phyloP scores from a whole-genome alignment of 2,888 invertebrate genomes.

The Drosophila rellima region DNA sequence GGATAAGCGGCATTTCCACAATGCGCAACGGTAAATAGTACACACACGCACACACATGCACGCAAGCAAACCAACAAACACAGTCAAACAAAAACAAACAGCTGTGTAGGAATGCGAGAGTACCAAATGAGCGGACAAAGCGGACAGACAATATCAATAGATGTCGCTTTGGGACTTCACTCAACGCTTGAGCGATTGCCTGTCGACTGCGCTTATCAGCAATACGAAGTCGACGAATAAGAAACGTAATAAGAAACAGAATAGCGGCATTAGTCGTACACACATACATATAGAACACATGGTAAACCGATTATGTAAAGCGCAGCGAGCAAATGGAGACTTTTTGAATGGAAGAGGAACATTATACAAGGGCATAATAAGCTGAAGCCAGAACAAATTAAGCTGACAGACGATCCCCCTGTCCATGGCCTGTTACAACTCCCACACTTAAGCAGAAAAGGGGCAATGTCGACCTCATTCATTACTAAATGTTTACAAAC shows the following conservation, averaged over 20 bases:
- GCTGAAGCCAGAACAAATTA: slow-evolving; percentile 55
- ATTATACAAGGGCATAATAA: slow-evolving; percentile 33
- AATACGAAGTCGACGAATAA: slow-evolving; percentile 22
- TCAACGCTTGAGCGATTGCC: slow-evolving; percentile 9
- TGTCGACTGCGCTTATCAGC: slow-evolving; percentile 45
- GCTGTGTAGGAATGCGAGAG: slow-evolving; percentile 19
- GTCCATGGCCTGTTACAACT: slow-evolving; percentile 53
- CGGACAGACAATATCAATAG: slow-evolving; percentile 36
- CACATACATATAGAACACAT: slow-evolving; percentile 44
- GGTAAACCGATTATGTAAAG: slow-evolving; percentile 76
- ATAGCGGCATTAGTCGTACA: slow-evolving; percentile 7
- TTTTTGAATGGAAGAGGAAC: slow-evolving; percentile 10
- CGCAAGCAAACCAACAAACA: neutral
- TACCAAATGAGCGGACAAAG: slow-evolving; percentile 26
- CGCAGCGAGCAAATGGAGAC: slow-evolving; percentile 32
- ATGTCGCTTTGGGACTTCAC: slow-evolving; percentile 6
- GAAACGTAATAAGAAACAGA: slow-evolving; percentile 1
- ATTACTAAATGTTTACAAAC: slow-evolving; percentile 67
- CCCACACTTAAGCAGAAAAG: slow-evolving; percentile 23
- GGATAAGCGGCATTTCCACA: slow-evolving; percentile 55
- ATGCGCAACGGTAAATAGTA: slow-evolving; percentile 60
- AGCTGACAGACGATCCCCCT: slow-evolving; percentile 51
- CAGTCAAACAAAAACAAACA: slow-evolving; percentile 27
- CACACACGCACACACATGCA: slow-evolving; percentile 3
- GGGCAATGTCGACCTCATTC: slow-evolving; percentile 49